Conservation (phyloP, 2,797 vertebrate genomes). For the Myotis findleyi region DNA sequence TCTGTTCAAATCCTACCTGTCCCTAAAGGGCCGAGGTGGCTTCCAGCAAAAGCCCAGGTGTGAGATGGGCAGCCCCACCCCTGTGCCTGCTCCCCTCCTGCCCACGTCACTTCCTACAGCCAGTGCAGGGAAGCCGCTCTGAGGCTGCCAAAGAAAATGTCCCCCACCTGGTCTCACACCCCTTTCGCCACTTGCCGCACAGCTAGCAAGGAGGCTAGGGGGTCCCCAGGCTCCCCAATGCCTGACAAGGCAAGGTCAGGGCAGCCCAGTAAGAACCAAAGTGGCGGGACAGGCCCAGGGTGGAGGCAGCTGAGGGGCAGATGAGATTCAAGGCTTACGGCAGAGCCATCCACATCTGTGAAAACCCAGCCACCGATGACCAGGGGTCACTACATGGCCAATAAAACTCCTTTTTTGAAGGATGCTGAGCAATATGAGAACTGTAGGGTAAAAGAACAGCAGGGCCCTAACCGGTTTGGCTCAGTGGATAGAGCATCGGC, state of each 20-base stretch:
- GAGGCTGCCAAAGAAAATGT: neutral
- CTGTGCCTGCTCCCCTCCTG: neutral
- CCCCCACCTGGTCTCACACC: neutral
- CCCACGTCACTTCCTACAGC: fast-evolving
- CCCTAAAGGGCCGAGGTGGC: neutral
- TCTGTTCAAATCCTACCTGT: neutral
- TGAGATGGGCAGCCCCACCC: neutral
- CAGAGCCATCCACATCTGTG: neutral
- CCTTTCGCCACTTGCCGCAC: neutral
- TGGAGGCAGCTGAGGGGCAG: neutral
- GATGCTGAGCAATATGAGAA: fast-evolving
- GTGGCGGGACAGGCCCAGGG: neutral
- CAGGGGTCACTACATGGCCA: fast-evolving
- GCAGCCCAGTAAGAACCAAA: neutral
- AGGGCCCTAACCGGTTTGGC: too few relatives aligned
- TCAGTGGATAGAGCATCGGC: too few relatives aligned
- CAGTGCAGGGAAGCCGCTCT: neutral
- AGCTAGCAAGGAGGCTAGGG: fast-evolving
- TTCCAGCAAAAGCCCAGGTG: neutral
- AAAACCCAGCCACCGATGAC: neutral
- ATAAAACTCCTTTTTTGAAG: neutral
- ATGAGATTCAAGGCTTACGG: neutral
- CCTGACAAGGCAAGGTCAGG: neutral
- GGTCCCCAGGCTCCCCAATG: neutral
- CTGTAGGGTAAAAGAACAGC: too few relatives aligned